Percentiles rank a stretch among this genome's conserved stretches.
Evolutionary conservation across 2,797 vertebrate species (phyloP).

Genomic region (Trachurus trachurus): DNA sequence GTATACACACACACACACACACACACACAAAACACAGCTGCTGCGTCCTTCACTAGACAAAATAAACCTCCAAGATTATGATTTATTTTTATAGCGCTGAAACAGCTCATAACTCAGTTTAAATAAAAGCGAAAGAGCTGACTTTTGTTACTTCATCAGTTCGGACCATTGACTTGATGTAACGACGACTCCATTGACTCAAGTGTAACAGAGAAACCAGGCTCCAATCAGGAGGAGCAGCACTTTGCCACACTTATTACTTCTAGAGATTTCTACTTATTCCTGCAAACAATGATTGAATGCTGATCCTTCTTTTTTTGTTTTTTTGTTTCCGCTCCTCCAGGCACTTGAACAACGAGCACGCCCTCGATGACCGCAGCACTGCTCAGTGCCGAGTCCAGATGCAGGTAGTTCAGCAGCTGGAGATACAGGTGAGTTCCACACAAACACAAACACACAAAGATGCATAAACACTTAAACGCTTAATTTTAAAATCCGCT

Average conservation of each 20-base stretch:
- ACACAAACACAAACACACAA: constrained; percentile 1
- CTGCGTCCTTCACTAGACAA: constrained; percentile 74
- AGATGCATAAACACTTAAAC: not conserved
- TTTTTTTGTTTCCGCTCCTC: not conserved
- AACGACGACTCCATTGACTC: constrained; percentile 16
- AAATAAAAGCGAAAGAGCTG: constrained; percentile 49
- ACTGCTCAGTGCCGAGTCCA: constrained; percentile 98
- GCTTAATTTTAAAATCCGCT: constrained; percentile 40
- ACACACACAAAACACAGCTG: constrained; percentile 76
- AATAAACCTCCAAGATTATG: constrained; percentile 75
- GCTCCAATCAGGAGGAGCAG: constrained; percentile 20
- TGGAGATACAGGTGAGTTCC: constrained; percentile 96
- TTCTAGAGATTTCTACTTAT: constrained; percentile 8
- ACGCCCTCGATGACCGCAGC: constrained; percentile 98
- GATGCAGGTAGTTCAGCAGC: constrained; percentile 99
- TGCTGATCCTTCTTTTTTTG: not conserved
- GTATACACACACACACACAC: constrained; percentile 55
- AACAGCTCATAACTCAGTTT: constrained; percentile 60
- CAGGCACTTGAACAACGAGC: constrained; percentile 99
- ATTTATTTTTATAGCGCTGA: constrained; percentile 70
- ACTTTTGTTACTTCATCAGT: constrained; percentile 45
- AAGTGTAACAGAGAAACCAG: constrained; percentile 31
- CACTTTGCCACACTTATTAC: constrained; percentile 33
- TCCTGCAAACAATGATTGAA: constrained; percentile 26
- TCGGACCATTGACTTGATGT: constrained; percentile 31